phyloP scores from a whole-genome alignment of 2,797 vertebrate genomes.

The Synanceia verrucosa region DNA sequence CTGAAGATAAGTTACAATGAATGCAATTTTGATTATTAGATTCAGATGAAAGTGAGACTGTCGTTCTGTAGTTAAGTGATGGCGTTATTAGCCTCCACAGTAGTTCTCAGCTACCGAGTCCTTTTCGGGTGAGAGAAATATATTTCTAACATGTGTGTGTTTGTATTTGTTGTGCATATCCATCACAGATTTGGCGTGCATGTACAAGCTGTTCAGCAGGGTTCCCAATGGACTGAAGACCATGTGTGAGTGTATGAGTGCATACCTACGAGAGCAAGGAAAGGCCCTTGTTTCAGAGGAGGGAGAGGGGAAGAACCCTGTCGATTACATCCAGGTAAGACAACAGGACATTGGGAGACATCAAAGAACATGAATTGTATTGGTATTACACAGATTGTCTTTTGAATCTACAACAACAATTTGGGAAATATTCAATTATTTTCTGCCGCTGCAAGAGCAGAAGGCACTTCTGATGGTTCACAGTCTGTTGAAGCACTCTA shows the following conservation, averaged over 20 bases:
- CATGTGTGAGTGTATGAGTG: slow-evolving; percentile 98
- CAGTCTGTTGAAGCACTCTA: background rate
- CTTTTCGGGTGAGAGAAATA: background rate
- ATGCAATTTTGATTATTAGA: slow-evolving; percentile 7
- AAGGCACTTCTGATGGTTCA: background rate
- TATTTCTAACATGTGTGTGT: slow-evolving; percentile 18
- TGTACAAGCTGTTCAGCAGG: slow-evolving; percentile 98
- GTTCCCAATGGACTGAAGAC: slow-evolving; percentile 98
- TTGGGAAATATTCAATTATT: background rate
- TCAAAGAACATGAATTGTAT: too few species aligned
- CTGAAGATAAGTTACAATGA: background rate
- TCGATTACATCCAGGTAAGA: slow-evolving; percentile 96
- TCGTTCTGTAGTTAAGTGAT: background rate
- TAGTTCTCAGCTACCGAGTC: slow-evolving; percentile 5
- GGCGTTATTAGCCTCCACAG: background rate
- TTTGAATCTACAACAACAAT: background rate
- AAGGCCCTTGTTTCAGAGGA: slow-evolving; percentile 97
- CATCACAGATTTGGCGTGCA: slow-evolving; percentile 92
- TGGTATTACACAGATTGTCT: too few species aligned
- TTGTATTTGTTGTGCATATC: slow-evolving; percentile 36
- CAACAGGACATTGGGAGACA: background rate
- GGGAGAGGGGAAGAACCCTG: slow-evolving; percentile 97
- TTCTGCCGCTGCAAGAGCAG: background rate
- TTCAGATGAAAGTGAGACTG: slow-evolving; percentile 1
- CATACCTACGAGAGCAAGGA: slow-evolving; percentile 95